Conservation (phyloP, 2,113 vertebrate genomes). For the Psammodynastes pulverulentus region DNA sequence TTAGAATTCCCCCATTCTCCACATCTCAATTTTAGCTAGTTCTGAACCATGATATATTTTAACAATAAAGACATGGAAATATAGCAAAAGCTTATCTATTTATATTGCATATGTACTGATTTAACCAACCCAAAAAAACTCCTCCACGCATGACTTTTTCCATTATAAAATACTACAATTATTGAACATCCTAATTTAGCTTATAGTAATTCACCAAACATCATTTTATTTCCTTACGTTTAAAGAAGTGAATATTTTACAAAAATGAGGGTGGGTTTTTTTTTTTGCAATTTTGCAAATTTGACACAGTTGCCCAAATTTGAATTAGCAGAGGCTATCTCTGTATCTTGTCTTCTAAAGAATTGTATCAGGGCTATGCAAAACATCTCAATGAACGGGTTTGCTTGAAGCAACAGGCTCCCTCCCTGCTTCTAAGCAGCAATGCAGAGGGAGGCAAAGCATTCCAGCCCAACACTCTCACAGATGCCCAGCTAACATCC, state of each 20-base stretch:
- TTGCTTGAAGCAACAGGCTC: not conserved
- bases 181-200: not conserved
- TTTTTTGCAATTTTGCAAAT: not conserved
- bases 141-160: not conserved
- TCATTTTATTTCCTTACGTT: not conserved
- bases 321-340: not conserved
- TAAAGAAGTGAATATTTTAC: not conserved
- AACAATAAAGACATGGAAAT: not conserved
- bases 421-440: not conserved
- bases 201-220: not conserved
- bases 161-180: not conserved
- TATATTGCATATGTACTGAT: not conserved
- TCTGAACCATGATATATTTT: not conserved
- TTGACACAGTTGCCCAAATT: not conserved
- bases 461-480: not conserved
- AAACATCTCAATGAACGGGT: not conserved
- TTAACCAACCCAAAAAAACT: not conserved
- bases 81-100: not conserved
- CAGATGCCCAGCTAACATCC: not conserved
- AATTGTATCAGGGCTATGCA: not conserved
- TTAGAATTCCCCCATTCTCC: not conserved
- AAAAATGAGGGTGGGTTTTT: not conserved
- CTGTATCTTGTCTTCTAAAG: not conserved
- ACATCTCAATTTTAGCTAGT: not conserved
- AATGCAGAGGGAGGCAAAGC: not conserved